Conservation (phyloP, 2,888 invertebrate genomes). For the Acleris holmiana region DNA sequence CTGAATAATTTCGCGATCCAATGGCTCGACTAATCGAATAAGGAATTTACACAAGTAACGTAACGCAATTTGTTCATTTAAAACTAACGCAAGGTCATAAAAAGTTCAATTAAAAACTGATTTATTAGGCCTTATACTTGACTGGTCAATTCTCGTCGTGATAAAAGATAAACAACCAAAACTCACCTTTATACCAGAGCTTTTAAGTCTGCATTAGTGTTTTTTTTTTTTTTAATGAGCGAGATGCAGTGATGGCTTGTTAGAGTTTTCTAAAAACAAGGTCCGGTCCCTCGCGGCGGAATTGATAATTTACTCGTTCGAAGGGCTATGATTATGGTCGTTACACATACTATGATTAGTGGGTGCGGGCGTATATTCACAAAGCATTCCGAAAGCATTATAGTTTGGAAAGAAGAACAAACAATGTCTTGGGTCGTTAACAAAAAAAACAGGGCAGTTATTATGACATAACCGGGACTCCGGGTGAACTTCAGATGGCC, state of each 20-base stretch:
- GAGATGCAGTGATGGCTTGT: conserved; percentile 68
- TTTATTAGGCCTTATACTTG: conserved; percentile 29
- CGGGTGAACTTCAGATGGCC: conserved; percentile 52
- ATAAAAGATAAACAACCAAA: conserved; percentile 40
- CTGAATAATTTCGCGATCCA: conserved; percentile 29
- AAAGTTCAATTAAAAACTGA: conserved; percentile 35
- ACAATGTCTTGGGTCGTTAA: conserved; percentile 81
- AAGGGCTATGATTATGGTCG: conserved; percentile 81
- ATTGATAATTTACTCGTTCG: conserved; percentile 83
- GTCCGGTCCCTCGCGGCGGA: conserved; percentile 75
- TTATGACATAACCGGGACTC: conserved; percentile 67
- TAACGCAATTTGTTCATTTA: conserved; percentile 20
- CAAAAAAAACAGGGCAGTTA: conserved; percentile 68
- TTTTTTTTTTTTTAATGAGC: conserved; percentile 49
- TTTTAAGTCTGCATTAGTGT: conserved; percentile 52
- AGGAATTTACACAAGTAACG: conserved; percentile 2
- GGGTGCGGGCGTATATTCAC: conserved; percentile 73
- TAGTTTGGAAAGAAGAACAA: conserved; percentile 78
- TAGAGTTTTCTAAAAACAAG: conserved; percentile 76
- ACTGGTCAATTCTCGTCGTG: conserved; percentile 22
- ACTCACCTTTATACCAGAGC: conserved; percentile 44
- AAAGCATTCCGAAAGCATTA: conserved; percentile 60
- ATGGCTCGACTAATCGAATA: conserved; percentile 21
- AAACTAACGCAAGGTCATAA: conserved; percentile 18
- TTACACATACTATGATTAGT: conserved; percentile 76